These are phyloP conservation scores for Engraulis encrasicolus DNA, from an alignment of 2,113 vertebrate species.

Conservation along the genomic window DNA sequence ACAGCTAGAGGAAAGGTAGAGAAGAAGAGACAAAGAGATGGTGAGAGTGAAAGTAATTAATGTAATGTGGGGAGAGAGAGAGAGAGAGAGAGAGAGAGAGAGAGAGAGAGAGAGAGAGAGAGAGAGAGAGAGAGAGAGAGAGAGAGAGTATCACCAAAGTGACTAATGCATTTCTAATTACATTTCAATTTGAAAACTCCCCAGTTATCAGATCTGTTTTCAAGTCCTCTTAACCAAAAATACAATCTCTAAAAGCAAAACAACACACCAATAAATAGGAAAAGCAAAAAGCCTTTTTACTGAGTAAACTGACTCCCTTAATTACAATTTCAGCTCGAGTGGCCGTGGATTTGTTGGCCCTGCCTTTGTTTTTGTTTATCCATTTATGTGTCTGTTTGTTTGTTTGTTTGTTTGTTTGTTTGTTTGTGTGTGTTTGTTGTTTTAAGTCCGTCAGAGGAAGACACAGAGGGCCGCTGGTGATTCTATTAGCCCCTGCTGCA, in stretches of 20 bases:
- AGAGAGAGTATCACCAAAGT: too few relatives aligned
- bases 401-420: too few relatives aligned
- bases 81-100: background rate
- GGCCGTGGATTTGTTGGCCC: conserved; percentile 33
- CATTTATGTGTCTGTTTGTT: conserved; percentile 19
- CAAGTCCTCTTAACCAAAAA: conserved; percentile 7
- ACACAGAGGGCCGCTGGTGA: conserved; percentile 28
- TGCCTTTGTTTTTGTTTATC: conserved; percentile 20
- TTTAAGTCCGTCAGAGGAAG: conserved; percentile 19
- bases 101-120: too few relatives aligned
- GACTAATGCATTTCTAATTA: too few relatives aligned
- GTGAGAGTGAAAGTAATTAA: too few relatives aligned
- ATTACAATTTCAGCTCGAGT: conserved; percentile 43
- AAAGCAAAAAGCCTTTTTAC: background rate
- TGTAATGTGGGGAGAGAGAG: too few relatives aligned
- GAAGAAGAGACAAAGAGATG: too few relatives aligned
- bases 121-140: too few relatives aligned
- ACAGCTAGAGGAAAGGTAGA: too few relatives aligned
- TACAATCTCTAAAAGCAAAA: background rate
- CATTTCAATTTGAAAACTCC: too few relatives aligned
- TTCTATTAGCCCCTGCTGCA: conserved; percentile 22
- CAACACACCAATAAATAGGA: background rate
- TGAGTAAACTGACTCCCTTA: conserved; percentile 40
- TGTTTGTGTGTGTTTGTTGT: too few relatives aligned
- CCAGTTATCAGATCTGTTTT: background rate